phyloP scores from a whole-genome alignment of 2,113 vertebrate genomes.

The Passer montanus region DNA sequence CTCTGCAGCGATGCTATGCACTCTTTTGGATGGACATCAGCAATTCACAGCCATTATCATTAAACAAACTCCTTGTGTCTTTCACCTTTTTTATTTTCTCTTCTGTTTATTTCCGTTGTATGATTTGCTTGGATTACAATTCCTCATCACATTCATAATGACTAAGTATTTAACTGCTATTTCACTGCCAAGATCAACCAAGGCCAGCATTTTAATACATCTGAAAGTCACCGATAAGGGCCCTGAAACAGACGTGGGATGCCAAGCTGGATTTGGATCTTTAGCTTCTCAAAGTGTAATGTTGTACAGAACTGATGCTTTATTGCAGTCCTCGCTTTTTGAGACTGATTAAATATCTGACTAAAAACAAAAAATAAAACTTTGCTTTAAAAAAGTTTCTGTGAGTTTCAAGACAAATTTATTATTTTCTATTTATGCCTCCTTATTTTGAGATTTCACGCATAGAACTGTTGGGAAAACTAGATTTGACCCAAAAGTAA shows the following conservation, averaged over 20 bases:
- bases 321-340: neutral
- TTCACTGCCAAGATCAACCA: neutral
- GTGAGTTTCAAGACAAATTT: neutral
- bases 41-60: neutral
- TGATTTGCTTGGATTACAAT: neutral
- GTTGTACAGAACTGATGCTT: neutral
- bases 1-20: neutral
- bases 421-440: neutral
- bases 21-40: neutral
- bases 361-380: neutral
- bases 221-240: neutral
- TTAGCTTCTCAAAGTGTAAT: neutral
- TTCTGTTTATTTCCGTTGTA: neutral
- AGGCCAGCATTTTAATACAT: neutral
- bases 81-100: neutral
- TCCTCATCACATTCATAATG: neutral
- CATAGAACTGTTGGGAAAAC: neutral
- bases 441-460: neutral
- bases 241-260: neutral
- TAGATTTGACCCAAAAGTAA: neutral
- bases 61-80: neutral
- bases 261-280: neutral
- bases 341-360: neutral
- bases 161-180: neutral
- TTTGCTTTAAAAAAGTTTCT: neutral